Percentiles rank a stretch among this genome's conserved stretches.
Conservation (phyloP, 2,113 vertebrate genomes). For the Hippolais icterina region DNA sequence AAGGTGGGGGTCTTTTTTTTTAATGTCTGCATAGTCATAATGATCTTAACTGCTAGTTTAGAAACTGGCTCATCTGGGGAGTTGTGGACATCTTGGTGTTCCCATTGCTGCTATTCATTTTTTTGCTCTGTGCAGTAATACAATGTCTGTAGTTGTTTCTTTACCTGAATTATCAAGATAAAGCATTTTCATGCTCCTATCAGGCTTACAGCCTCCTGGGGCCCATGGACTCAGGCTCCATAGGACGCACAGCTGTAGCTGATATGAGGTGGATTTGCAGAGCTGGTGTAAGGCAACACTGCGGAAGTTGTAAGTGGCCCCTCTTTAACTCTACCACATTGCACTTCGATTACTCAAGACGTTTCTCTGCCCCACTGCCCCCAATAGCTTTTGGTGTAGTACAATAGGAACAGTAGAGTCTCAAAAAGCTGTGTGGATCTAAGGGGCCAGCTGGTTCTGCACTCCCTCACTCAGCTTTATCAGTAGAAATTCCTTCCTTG, state of each 20-base stretch:
- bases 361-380: not conserved
- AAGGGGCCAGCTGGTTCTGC: constrained; percentile 41
- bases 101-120: not conserved
- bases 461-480: constrained; percentile 57
- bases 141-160: constrained; percentile 18
- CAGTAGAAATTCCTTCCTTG: constrained; percentile 62
- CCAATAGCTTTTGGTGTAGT: not conserved
- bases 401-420: not conserved
- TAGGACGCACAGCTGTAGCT: not conserved
- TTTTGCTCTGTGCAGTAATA: not conserved
- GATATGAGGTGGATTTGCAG: constrained; percentile 33
- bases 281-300: constrained; percentile 21
- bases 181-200: constrained; percentile 3
- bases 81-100: not conserved
- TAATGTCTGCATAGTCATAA: not conserved
- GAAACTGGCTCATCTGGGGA: not conserved
- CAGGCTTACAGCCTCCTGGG: not conserved
- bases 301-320: not conserved
- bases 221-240: not conserved
- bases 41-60: not conserved
- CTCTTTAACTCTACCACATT: constrained; percentile 4
- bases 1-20: not conserved
- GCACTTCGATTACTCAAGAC: not conserved
- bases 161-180: constrained; percentile 39
- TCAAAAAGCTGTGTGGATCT: constrained; percentile 6